A percentile compares a stretch with the other conserved stretches of the same genome.
phyloP scores from a whole-genome alignment of 2,797 vertebrate genomes.

The Galago senegalensis region DNA sequence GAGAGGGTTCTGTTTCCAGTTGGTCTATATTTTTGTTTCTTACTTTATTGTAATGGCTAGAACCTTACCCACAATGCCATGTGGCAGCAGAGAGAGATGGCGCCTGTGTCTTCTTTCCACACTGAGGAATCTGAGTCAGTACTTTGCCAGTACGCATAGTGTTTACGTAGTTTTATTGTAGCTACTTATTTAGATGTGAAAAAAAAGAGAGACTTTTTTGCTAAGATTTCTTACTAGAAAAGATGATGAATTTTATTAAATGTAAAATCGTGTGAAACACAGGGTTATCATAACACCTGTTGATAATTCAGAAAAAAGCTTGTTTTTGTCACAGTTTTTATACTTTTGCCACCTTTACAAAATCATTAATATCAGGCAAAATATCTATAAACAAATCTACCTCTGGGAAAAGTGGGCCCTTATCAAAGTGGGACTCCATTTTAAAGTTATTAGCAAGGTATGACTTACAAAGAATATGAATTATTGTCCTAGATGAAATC shows the following conservation, averaged over 20 bases:
- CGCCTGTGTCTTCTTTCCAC: neutral
- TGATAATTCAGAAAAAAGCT: constrained; percentile 36
- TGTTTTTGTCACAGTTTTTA: constrained; percentile 11
- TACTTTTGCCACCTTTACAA: constrained; percentile 39
- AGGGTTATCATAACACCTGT: neutral
- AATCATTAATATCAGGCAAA: constrained; percentile 2
- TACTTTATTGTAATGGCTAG: neutral
- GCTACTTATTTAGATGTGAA: neutral
- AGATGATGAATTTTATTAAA: constrained; percentile 48
- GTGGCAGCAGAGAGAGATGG: neutral
- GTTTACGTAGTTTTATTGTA: neutral
- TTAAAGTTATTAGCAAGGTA: neutral
- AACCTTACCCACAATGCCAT: neutral
- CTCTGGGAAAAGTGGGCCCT: neutral
- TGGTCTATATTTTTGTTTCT: neutral
- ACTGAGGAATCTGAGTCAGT: neutral
- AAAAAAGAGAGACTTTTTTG: neutral
- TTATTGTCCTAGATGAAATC: neutral
- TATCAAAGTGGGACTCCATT: neutral
- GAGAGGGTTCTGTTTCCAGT: neutral
- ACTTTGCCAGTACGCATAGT: neutral
- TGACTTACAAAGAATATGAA: neutral
- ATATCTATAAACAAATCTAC: neutral
- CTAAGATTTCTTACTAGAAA: constrained; percentile 41
- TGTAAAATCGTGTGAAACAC: constrained; percentile 47